Percentiles rank a stretch among this genome's conserved stretches.
Evolutionary conservation across 2,113 vertebrate species (phyloP).

Genomic region (Elaphurus davidianus): DNA sequence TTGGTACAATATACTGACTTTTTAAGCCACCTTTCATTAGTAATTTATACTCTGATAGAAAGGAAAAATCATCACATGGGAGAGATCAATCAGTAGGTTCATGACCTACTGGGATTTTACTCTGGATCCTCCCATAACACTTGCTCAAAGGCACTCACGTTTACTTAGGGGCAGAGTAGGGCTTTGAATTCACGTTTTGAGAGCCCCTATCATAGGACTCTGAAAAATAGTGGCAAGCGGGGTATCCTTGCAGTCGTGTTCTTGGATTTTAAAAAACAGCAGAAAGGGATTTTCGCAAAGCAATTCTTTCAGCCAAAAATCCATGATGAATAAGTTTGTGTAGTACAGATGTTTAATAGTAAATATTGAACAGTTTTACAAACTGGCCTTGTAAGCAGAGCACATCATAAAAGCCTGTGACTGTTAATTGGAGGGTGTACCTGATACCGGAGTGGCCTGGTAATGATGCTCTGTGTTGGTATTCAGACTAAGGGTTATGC

Average conservation of each 20-base stretch:
- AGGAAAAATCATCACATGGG: neutral
- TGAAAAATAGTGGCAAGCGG: neutral
- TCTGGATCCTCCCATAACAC: neutral
- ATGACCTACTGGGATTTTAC: neutral
- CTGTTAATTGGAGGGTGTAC: neutral
- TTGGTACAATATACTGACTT: neutral
- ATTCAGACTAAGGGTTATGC: neutral
- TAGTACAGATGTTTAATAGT: constrained; percentile 3
- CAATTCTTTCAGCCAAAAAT: neutral
- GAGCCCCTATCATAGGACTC: neutral
- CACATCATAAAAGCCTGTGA: neutral
- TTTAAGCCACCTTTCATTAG: neutral
- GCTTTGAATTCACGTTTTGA: neutral
- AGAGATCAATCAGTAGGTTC: neutral
- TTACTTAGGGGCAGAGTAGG: neutral
- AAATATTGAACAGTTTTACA: neutral
- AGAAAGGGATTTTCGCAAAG: neutral
- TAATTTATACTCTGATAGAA: neutral
- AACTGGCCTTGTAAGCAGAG: neutral
- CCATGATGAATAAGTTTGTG: neutral
- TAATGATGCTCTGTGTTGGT: neutral
- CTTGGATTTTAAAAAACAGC: neutral
- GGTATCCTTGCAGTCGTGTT: neutral
- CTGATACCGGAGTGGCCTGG: neutral
- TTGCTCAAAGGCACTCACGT: neutral